Base-by-base conservation (phyloP, 2,888 invertebrate genomes). In the Drosophila nr. perissopoda region DNA sequence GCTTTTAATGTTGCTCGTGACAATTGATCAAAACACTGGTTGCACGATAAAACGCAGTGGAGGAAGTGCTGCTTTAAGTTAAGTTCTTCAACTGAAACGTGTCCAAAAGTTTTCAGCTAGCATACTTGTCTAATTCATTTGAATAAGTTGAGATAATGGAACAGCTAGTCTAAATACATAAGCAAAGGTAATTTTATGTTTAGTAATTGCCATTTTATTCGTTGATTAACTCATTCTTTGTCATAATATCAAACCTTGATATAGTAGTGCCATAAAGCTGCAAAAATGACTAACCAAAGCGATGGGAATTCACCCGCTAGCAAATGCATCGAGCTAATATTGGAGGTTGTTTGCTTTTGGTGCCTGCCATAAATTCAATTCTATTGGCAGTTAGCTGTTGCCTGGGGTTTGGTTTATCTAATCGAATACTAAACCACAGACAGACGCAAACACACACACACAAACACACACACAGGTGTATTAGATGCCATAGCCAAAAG, bases 1-100 rank as follows among this genome's bases (percentile, higher is more conserved):
- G 31, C 42, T 57, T n/a, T 21, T 16, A 16, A 16, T 21, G 42
- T 8, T 42, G 21, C 16, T 83, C 81, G 74, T 80, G 81, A 81
- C 80, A 85, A 59, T 69, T 73, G 73, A 85, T 85, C 73, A 69
- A 70, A 53, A 60, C 45, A 34, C 42, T 25, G 58, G 42, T 45
- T 58, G 54, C 34, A 54, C 51, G 48, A 65, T 56, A 54, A 69
- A 73, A 51, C 51, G 57, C 69, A 58, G 16, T 52, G 34, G 53
- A 31, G 21, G n/a, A 59, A 76, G 29, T 71, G 18, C 0, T 27
- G 51, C 16, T 16, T 27, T 29, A 25, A 16, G 33, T 16, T 45
- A 29, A 52, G 8, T 34, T 36, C 2, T 29, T 16, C 2, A 54
- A 36, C 21, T 48, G 21, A 52, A 60, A 36, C 34, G 13, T 59